Evolutionary conservation across 2,888 invertebrate genomes (phyloP).

Genomic region (Rhingia campestris): DNA sequence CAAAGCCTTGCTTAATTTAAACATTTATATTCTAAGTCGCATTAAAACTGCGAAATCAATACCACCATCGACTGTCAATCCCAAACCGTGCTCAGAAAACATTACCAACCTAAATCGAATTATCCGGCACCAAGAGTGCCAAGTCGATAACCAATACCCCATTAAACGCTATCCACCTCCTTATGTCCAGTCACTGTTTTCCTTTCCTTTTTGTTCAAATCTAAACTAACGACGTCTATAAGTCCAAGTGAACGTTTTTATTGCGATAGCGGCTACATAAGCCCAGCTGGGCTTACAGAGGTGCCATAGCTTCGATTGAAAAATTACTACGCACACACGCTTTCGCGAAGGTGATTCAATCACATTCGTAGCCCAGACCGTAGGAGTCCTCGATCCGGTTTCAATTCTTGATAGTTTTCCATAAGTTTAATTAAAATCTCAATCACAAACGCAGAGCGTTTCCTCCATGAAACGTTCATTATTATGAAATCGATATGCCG

Average conservation of each 20-base stretch:
- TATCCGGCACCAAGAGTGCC: slow-evolving; percentile 9
- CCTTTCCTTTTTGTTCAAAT: slow-evolving; percentile 26
- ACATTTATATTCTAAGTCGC: no score
- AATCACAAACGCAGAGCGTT: slow-evolving; percentile 55
- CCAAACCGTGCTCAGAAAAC: slow-evolving; percentile 29
- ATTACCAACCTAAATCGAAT: slow-evolving; percentile 10
- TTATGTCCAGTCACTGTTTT: background rate
- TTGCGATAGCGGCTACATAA: slow-evolving; percentile 43
- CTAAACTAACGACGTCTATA: slow-evolving; percentile 43
- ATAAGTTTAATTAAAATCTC: slow-evolving; percentile 69
- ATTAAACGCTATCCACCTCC: background rate
- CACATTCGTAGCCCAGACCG: slow-evolving; percentile 34
- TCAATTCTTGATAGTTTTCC: slow-evolving; percentile 44
- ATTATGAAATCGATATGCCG: slow-evolving; percentile 60
- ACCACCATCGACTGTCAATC: slow-evolving; percentile 38
- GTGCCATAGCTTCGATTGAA: slow-evolving; percentile 48
- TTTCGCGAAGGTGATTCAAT: slow-evolving; percentile 61
- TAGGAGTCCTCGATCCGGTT: slow-evolving; percentile 59
- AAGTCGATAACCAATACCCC: background rate
- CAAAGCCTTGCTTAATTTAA: no score
- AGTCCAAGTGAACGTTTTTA: slow-evolving; percentile 58
- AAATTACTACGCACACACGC: slow-evolving; percentile 44
- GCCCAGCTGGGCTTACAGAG: slow-evolving; percentile 51
- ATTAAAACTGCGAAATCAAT: no score
- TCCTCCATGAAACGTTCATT: slow-evolving; percentile 34